Evolutionary conservation across 37 sponge, comb jelly and placozoan species (phyloP), one percentile per base, ranked within the genome.

Genomic region (Crambe crambe): DNA sequence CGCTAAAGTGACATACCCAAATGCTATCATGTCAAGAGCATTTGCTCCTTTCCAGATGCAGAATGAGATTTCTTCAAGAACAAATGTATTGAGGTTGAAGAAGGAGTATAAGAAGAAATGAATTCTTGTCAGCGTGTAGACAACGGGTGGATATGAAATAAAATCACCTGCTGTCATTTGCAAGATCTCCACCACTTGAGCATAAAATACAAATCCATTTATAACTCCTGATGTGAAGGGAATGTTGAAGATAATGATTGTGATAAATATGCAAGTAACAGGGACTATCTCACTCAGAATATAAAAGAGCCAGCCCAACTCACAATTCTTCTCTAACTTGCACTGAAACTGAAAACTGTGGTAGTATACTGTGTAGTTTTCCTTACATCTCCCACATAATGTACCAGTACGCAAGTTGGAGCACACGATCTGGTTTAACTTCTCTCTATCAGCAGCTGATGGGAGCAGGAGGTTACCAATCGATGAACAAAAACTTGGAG

Each of bases 171-270:
- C 65, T 58, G 25, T 54, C 15, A 72, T 21, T 1, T 43, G 36
- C 2, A 77, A 8, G 8, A 36, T 10, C 1, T 85, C 79, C 20
- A 85, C 27, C 2, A 78, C 62, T 72, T 85, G 86, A 30, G 68
- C 62, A 22, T 62, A 85, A 42, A 85, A 85, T 17, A 85, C 60
- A 39, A 85, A 85, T 21, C 77, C 61, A 47, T 78, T 78, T 10
- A 72, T 34, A 1, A 41, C n/a, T 35, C 86, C 86, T 3, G 79
- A 69, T 1, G 86, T 85, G 74, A 85, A 78, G 15, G 41, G 30
- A 27, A 85, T 85, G 57, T 85, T 72, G 66, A 85, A 85, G 58
- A 78, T 38, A 18, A 85, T 42, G 2, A 85, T 72, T 23, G 78
- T 41, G 18, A 78, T 0, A 37, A 85, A 85, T 56, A 78, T n/a